These are phyloP conservation scores for Corythaeola cristata DNA, from an alignment of 2,113 vertebrate genomes.

Conservation along the genomic window DNA sequence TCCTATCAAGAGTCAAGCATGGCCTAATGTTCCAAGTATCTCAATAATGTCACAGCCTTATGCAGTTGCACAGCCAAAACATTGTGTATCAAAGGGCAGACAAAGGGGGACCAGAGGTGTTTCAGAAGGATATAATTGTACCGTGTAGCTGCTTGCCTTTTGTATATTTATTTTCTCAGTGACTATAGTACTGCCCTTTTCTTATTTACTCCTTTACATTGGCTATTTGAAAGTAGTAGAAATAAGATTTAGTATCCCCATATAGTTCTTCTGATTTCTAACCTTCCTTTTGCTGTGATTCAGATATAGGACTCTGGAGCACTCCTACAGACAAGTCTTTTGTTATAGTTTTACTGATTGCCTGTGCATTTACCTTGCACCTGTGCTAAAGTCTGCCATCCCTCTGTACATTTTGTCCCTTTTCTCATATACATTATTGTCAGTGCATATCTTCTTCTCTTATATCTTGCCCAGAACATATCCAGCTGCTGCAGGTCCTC, in stretches of 20 bases:
- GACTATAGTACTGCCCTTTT: not conserved
- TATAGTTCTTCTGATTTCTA: not conserved
- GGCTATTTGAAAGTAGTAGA: not conserved
- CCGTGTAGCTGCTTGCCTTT: not conserved
- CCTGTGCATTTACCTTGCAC: not conserved
- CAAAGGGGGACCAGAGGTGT: not conserved
- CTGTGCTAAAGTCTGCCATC: not conserved
- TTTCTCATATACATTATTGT: not conserved
- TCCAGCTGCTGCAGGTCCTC: not conserved
- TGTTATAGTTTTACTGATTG: not conserved
- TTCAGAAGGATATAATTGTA: not conserved
- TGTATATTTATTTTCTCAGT: not conserved
- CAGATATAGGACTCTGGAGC: not conserved
- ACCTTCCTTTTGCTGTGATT: not conserved
- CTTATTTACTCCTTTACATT: not conserved
- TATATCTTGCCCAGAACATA: not conserved
- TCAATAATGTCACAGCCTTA: not conserved
- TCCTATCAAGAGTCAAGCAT: not conserved
- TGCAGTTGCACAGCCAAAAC: not conserved
- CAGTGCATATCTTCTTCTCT: not conserved
- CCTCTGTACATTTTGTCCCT: not conserved
- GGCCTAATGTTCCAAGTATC: not conserved
- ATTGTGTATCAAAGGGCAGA: rapidly evolving
- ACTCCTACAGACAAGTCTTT: not conserved
- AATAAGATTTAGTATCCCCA: not conserved